phyloP scores from a whole-genome alignment of 1,140 invertebrate species.

The Idris sp. region DNA sequence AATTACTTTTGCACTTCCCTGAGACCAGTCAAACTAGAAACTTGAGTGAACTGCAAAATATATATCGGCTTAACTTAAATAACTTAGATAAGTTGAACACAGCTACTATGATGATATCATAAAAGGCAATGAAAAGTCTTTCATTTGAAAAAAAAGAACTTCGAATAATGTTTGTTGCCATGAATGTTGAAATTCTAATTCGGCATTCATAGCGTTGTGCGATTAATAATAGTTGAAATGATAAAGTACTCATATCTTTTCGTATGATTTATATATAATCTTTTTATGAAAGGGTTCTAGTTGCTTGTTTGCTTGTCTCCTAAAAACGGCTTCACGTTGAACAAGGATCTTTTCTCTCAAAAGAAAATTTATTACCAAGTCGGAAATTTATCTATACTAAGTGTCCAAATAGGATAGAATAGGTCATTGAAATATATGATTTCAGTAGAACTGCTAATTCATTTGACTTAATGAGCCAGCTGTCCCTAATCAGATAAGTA shows the following conservation, averaged over 20 bases:
- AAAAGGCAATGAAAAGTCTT: too few species aligned
- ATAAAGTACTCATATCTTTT: conserved; percentile 16
- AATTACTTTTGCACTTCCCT: conserved; percentile 32
- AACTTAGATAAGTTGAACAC: conserved; percentile 25
- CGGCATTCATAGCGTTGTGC: too few species aligned
- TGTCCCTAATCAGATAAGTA: conserved; percentile 31
- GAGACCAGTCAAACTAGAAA: conserved; percentile 29
- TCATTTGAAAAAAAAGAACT: conserved; percentile 13
- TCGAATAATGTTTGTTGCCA: conserved; percentile 12
- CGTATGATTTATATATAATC: conserved; percentile 18
- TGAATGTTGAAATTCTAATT: too few species aligned
- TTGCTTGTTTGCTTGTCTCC: conserved; percentile 6
- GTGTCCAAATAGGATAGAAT: conserved; percentile 29
- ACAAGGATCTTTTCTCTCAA: too few species aligned
- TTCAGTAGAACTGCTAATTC: conserved; percentile 9
- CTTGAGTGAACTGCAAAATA: conserved; percentile 8
- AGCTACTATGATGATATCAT: conserved; percentile 19
- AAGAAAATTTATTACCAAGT: conserved; percentile 19
- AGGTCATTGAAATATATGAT: conserved; percentile 19
- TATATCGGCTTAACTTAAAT: conserved; percentile 15
- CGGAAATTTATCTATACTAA: conserved; percentile 8
- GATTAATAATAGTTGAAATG: conserved; percentile 8
- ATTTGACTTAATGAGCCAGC: conserved; percentile 31
- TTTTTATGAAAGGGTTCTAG: conserved; percentile 20
- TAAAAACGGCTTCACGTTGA: conserved; percentile 7